These are phyloP conservation scores for Cyclophora albipunctata DNA, from an alignment of 2,888 invertebrate genomes.

Conservation along the genomic window DNA sequence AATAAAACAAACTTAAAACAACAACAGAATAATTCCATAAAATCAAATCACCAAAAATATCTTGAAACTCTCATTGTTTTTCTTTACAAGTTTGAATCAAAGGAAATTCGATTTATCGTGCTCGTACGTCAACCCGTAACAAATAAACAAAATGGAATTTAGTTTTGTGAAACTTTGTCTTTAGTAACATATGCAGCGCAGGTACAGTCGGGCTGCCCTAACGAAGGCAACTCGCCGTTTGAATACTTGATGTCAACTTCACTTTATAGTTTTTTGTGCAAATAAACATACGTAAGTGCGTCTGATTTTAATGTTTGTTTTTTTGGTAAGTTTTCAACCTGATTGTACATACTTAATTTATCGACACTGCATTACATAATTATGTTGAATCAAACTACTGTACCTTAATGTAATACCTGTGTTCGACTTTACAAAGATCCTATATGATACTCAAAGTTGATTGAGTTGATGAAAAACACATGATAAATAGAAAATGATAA, in stretches of 20 bases:
- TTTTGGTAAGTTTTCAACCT: not conserved
- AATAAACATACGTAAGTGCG: conserved; percentile 26
- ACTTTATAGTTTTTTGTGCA: conserved; percentile 27
- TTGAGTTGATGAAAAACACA: too few species aligned
- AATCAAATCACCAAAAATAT: too few species aligned
- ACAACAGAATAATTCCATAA: too few species aligned
- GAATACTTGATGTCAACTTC: conserved; percentile 63
- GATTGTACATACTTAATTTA: conserved; percentile 7
- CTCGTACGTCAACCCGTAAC: conserved; percentile 58
- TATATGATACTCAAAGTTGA: too few species aligned
- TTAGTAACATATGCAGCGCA: conserved; percentile 70
- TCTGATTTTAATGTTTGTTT: conserved; percentile 13
- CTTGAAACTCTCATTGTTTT: conserved; percentile 36
- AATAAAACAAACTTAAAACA: too few species aligned
- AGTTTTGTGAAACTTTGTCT: conserved; percentile 47
- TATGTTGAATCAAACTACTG: too few species aligned
- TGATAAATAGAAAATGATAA: too few species aligned
- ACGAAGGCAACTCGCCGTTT: conserved; percentile 57
- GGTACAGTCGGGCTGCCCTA: conserved; percentile 58
- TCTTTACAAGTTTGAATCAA: conserved; percentile 53
- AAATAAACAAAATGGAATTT: conserved; percentile 64
- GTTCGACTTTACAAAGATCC: too few species aligned
- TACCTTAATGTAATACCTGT: too few species aligned
- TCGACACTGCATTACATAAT: too few species aligned
- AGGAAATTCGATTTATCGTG: conserved; percentile 65